phyloP scores from a whole-genome alignment of 2,113 vertebrate species.

The Rostratula benghalensis region DNA sequence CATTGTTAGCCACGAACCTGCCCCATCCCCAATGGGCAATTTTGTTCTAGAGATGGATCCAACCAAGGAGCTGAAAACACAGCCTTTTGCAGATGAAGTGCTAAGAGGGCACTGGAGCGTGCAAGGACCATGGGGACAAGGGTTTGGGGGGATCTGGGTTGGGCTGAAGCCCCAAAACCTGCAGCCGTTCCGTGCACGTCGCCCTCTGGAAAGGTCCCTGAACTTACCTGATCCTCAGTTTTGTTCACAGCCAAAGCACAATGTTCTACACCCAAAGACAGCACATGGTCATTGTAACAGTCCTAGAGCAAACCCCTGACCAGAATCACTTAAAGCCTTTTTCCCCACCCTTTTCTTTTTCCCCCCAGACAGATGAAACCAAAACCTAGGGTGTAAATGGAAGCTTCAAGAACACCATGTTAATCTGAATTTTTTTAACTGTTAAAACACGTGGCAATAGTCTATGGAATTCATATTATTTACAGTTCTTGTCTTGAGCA shows the following conservation, averaged over 20 bases:
- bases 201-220: not conserved
- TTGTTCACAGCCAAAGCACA: not conserved
- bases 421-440: not conserved
- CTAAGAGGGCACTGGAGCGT: accelerated
- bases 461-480: accelerated
- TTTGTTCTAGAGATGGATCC: not conserved
- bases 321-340: not conserved
- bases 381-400: not conserved
- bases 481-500: not conserved
- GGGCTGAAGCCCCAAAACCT: not conserved
- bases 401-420: not conserved
- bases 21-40: not conserved
- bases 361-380: not conserved
- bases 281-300: not conserved
- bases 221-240: not conserved
- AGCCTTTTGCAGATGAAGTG: not conserved
- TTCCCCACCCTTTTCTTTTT: accelerated
- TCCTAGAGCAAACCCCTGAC: not conserved
- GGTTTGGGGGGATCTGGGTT: accelerated
- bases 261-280: not conserved
- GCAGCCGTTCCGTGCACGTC: accelerated
- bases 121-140: not conserved
- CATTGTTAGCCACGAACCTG: not conserved
- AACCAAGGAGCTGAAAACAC: not conserved
- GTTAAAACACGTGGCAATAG: not conserved